Percentiles rank a stretch among this genome's conserved stretches.
Conservation (phyloP, 2,888 invertebrate genomes). For the Clunio marinus region DNA sequence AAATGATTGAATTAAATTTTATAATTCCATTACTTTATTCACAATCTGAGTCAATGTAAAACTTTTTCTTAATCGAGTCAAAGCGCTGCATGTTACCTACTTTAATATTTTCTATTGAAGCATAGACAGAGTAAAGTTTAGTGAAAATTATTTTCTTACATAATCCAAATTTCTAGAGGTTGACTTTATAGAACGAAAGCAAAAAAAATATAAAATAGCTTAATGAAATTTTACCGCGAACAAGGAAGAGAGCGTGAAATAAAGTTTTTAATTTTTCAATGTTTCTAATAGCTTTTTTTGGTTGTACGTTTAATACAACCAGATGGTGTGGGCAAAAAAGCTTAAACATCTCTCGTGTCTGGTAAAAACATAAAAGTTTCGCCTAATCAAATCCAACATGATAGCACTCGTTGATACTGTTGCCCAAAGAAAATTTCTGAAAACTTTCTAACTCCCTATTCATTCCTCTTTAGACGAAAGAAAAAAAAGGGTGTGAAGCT, state of each 20-base stretch:
- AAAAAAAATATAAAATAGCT: neutral
- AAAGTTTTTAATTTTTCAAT: conserved; percentile 1
- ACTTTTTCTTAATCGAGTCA: no score
- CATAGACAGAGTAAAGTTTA: no score
- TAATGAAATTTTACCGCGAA: neutral
- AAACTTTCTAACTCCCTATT: no score
- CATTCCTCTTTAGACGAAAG: no score
- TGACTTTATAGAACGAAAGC: neutral
- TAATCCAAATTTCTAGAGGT: neutral
- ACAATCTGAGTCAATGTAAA: no score
- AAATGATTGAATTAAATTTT: no score
- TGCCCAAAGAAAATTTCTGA: no score
- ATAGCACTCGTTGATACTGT: neutral
- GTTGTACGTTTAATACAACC: conserved; percentile 3
- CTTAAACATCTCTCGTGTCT: neutral
- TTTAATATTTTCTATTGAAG: no score
- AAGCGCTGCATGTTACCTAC: no score
- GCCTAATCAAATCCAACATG: conserved; percentile 3
- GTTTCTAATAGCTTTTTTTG: neutral
- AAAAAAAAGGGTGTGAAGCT: neutral
- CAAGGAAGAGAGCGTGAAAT: neutral
- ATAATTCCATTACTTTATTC: no score
- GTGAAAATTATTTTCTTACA: neutral
- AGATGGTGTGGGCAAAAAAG: neutral
- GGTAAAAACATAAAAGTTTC: neutral